phyloP scores from a whole-genome alignment of 2,888 invertebrate genomes.

The Scrobipalpa atriplicella region DNA sequence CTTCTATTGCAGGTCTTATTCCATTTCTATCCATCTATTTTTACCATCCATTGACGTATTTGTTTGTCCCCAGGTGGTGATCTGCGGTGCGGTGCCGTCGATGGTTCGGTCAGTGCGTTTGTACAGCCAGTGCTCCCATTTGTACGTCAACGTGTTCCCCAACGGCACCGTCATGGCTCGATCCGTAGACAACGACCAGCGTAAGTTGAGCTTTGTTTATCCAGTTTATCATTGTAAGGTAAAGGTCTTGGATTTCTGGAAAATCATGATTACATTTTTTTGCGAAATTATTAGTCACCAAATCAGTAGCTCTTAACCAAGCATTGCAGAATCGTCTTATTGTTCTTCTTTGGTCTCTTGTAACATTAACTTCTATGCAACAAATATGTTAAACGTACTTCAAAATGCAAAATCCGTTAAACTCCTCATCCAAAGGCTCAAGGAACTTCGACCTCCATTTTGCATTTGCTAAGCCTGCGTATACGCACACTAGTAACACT shows the following conservation, averaged over 20 bases:
- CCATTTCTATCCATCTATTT: background rate
- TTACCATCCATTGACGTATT: slow-evolving; percentile 15
- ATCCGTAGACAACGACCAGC: slow-evolving; percentile 82
- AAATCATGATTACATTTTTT: background rate
- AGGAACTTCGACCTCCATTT: slow-evolving; percentile 25
- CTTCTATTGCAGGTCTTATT: too few species aligned
- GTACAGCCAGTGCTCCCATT: slow-evolving; percentile 86
- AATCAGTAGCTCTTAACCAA: too few species aligned
- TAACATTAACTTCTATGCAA: too few species aligned
- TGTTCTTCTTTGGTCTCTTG: too few species aligned
- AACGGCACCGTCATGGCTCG: slow-evolving; percentile 86
- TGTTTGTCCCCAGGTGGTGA: slow-evolving; percentile 82
- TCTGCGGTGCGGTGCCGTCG: slow-evolving; percentile 88
- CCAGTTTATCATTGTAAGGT: background rate
- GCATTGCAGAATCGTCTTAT: too few species aligned
- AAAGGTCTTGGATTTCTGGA: background rate
- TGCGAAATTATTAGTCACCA: too few species aligned
- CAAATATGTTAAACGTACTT: too few species aligned
- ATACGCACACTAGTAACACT: slow-evolving; percentile 1
- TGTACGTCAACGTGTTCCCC: slow-evolving; percentile 85
- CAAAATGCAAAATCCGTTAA: background rate
- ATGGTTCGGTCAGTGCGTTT: slow-evolving; percentile 87
- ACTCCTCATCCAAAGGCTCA: background rate
- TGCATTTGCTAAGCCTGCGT: slow-evolving; percentile 29
- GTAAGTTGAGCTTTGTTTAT: slow-evolving; percentile 73